phyloP scores from a whole-genome alignment of 2,888 invertebrate species.

The Patella pellucida region DNA sequence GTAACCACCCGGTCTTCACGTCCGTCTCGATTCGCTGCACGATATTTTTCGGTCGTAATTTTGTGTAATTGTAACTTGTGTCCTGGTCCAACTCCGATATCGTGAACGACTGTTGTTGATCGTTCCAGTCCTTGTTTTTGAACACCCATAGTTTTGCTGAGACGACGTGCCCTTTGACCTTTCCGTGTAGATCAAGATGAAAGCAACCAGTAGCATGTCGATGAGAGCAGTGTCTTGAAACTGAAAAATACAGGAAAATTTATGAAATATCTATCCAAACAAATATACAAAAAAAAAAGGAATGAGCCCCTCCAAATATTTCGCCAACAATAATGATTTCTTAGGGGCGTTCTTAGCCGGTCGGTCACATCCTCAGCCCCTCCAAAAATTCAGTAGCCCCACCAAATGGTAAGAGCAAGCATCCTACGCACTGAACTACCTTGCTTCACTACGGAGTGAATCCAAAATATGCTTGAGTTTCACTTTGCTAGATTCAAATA shows the following conservation, averaged over 20 bases:
- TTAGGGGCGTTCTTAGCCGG: no score
- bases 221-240: slow-evolving; percentile 41
- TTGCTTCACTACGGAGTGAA: no score
- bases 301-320: no score
- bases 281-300: no score
- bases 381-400: no score
- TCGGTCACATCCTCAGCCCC: no score
- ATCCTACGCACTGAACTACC: no score
- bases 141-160: slow-evolving; percentile 58
- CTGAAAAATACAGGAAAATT: slow-evolving; percentile 30
- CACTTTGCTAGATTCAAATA: no score
- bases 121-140: slow-evolving; percentile 52
- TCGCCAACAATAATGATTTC: no score
- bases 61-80: slow-evolving; percentile 25
- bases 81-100: slow-evolving; percentile 45
- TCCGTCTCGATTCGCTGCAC: slow-evolving; percentile 49
- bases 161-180: slow-evolving; percentile 42
- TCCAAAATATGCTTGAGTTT: no score
- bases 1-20: slow-evolving; percentile 55
- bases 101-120: slow-evolving; percentile 50
- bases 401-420: no score
- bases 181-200: slow-evolving; percentile 45
- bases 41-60: slow-evolving; percentile 41
- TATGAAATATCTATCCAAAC: no score
- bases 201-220: slow-evolving; percentile 51